Evolutionary conservation across 2,113 vertebrate species (phyloP).

Genomic region (Syngnathus scovelli): DNA sequence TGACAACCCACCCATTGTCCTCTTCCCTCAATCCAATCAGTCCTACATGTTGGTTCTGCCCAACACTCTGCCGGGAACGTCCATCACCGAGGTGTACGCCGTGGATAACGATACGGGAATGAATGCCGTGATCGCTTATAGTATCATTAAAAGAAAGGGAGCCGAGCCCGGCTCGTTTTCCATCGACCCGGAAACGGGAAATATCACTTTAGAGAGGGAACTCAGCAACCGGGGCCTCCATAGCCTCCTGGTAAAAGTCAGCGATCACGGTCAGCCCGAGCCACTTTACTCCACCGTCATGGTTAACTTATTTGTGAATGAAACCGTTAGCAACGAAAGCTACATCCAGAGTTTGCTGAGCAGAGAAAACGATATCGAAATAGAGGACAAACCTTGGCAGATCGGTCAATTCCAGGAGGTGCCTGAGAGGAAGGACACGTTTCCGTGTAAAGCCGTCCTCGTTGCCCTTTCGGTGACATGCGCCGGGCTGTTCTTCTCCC

Average conservation of each 20-base stretch:
- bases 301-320: slow-evolving; percentile 97
- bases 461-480: slow-evolving; percentile 83
- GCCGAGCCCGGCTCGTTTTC: slow-evolving; percentile 87
- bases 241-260: slow-evolving; percentile 93
- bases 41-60: slow-evolving; percentile 93
- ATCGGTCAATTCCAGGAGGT: slow-evolving; percentile 80
- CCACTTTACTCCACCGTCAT: slow-evolving; percentile 89
- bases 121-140: slow-evolving; percentile 98
- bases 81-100: slow-evolving; percentile 95
- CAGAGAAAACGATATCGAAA: slow-evolving; percentile 82
- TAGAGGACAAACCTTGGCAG: slow-evolving; percentile 81
- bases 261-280: slow-evolving; percentile 92
- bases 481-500: slow-evolving; percentile 80
- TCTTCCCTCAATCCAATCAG: slow-evolving; percentile 97
- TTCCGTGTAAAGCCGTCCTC: slow-evolving; percentile 80
- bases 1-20: slow-evolving; percentile 92
- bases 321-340: slow-evolving; percentile 94
- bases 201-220: slow-evolving; percentile 91
- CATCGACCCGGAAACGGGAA: slow-evolving; percentile 92
- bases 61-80: slow-evolving; percentile 89
- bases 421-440: slow-evolving; percentile 72
- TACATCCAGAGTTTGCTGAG: slow-evolving; percentile 89
- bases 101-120: slow-evolving; percentile 97
- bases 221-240: slow-evolving; percentile 89
- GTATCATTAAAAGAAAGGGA: slow-evolving; percentile 91